A percentile compares a stretch with the other conserved stretches of the same genome.
Evolutionary conservation across 2,113 vertebrate species (phyloP).

Genomic region (Ochotona curzoniae): DNA sequence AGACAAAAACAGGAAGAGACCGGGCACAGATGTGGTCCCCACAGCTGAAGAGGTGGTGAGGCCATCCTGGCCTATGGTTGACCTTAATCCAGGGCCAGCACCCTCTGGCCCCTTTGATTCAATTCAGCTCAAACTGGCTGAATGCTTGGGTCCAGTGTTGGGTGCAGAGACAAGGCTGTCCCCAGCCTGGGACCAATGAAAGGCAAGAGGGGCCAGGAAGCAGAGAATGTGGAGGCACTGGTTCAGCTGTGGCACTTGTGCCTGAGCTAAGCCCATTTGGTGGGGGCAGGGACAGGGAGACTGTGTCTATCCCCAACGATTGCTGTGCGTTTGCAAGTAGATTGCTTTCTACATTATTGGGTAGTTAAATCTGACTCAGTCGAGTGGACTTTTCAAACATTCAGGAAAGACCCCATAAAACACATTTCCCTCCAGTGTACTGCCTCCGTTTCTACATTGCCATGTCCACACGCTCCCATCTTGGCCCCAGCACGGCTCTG

Average conservation of each 20-base stretch:
- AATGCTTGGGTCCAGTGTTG: not conserved
- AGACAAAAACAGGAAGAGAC: not conserved
- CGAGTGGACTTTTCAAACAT: not conserved
- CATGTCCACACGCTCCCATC: no score
- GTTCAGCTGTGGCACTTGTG: not conserved
- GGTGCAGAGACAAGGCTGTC: not conserved
- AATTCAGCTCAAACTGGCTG: not conserved
- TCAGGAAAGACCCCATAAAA: constrained; percentile 25
- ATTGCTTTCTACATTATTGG: not conserved
- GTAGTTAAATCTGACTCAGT: not conserved
- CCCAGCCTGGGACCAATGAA: not conserved
- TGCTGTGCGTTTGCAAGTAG: not conserved
- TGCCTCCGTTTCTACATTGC: no score
- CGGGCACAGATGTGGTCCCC: not conserved
- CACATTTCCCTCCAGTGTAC: not conserved
- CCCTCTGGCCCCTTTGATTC: not conserved
- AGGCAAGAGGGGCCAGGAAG: not conserved
- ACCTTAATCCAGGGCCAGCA: constrained; percentile 19
- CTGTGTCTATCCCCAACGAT: not conserved
- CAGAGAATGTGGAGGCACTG: not conserved
- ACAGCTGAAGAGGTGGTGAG: not conserved
- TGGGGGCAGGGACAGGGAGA: not conserved
- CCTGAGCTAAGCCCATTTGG: not conserved
- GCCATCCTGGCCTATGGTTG: not conserved
- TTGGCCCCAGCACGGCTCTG: not conserved